phyloP scores from a whole-genome alignment of 2,888 invertebrate genomes.

The Sipha maydis region DNA sequence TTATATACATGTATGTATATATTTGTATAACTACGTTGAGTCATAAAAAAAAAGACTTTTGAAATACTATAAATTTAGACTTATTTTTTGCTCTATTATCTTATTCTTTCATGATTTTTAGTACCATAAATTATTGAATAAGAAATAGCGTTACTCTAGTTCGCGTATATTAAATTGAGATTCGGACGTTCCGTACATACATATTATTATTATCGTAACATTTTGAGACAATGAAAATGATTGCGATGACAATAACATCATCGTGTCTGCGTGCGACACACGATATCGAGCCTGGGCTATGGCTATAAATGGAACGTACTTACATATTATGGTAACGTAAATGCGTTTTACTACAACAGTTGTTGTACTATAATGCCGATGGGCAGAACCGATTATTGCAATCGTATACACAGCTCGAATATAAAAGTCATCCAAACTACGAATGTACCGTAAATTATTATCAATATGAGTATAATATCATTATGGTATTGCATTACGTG shows the following conservation, averaged over 20 bases:
- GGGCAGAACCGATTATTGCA: too few relatives aligned
- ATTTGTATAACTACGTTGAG: background rate
- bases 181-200: background rate
- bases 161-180: background rate
- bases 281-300: too few relatives aligned
- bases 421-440: too few relatives aligned
- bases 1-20: background rate
- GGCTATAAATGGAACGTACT: too few relatives aligned
- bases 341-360: too few relatives aligned
- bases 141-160: background rate
- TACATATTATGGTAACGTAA: too few relatives aligned
- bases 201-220: background rate
- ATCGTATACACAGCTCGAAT: too few relatives aligned
- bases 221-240: background rate
- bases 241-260: background rate
- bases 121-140: background rate
- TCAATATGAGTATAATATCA: too few relatives aligned
- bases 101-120: background rate
- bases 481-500: too few relatives aligned
- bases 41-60: constrained; percentile 26
- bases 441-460: too few relatives aligned
- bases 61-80: constrained; percentile 25
- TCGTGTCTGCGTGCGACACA: background rate
- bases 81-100: background rate
- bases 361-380: too few relatives aligned